Base-by-base conservation (phyloP, 2,888 invertebrate genomes). In the Drosophila testacea region DNA sequence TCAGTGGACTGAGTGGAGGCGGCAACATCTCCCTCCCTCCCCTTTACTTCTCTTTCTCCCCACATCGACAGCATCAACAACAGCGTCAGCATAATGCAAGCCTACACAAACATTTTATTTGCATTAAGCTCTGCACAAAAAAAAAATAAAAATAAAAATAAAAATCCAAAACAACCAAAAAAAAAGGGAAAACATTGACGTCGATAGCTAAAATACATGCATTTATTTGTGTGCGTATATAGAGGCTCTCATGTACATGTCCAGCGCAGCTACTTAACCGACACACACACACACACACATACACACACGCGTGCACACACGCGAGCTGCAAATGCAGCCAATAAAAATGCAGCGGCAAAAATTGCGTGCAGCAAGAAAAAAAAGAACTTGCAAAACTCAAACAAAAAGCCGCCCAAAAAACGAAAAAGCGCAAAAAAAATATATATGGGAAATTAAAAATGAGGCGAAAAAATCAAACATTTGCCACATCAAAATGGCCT, bases 291-390 rank as follows among this genome's bases (percentile, higher is more conserved):
- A 55, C 47, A 16, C 57, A 48, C 52, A 46, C 59, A n/a, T 51
- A 38, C 57, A 62, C 60, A 42, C 57, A 11, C 54, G 34, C 50
- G 7, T 38, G 42, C 50, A 59, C 59, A 34, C 50, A 27, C 38
- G 7, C 54, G 13, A 59, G 46, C 80, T 83, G 27, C 41, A 57
- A 67, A 57, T 91, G 90, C 92, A 92, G 92, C 92, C 92, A 92
- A 92, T 92, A 92, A 92, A 92, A 92, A 92, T 90, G 90, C 92
- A 92, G 92, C 91, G 91, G 69, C 67, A 66, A 78, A 83, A 88
- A 90, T 91, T 92, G 92, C 90, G 81, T 79, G 80, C 81, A 83
- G 78, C 80, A 79, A 69, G 70, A 89, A 73, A 70, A 71, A 63
- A 39, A 77, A 91, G 91, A 73, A 46, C 41, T 27, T 28, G 64